A percentile compares a stretch with the other conserved stretches of the same genome.
These are phyloP conservation scores for Junonia oenone DNA, from an alignment of 2,888 invertebrate genomes.

Conservation along the genomic window DNA sequence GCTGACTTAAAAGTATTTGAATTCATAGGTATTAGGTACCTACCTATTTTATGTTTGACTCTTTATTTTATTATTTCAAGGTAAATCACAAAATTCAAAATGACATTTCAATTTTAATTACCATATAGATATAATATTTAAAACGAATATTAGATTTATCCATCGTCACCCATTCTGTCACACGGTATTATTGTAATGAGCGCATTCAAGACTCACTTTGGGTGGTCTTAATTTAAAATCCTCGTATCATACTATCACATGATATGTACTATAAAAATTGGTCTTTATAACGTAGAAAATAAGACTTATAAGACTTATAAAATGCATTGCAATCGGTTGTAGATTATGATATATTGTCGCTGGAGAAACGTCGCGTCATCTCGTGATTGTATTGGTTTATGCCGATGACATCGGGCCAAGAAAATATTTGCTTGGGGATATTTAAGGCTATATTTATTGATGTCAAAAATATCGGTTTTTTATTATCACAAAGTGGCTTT, in stretches of 20 bases:
- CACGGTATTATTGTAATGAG: constrained; percentile 41
- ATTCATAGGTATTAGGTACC: no score
- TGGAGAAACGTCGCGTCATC: constrained; percentile 50
- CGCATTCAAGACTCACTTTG: constrained; percentile 42
- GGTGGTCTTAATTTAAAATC: constrained; percentile 46
- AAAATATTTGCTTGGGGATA: constrained; percentile 22
- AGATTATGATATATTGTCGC: constrained; percentile 34
- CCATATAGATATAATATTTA: no score
- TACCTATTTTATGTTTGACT: no score
- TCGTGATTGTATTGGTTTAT: constrained; percentile 36
- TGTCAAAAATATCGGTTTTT: constrained; percentile 5
- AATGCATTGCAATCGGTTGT: not conserved
- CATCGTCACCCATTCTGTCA: not conserved
- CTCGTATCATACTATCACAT: constrained; percentile 29
- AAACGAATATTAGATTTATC: no score
- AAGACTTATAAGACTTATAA: constrained; percentile 6
- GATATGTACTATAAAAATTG: not conserved
- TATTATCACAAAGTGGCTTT: constrained; percentile 5
- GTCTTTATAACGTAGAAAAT: constrained; percentile 3
- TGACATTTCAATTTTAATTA: no score
- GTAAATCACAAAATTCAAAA: no score
- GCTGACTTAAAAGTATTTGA: no score
- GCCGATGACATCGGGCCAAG: constrained; percentile 24
- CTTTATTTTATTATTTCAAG: no score
- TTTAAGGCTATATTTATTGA: constrained; percentile 8